Evolutionary conservation across 2,113 vertebrate species (phyloP).

Genomic region (Dasyprocta punctata): DNA sequence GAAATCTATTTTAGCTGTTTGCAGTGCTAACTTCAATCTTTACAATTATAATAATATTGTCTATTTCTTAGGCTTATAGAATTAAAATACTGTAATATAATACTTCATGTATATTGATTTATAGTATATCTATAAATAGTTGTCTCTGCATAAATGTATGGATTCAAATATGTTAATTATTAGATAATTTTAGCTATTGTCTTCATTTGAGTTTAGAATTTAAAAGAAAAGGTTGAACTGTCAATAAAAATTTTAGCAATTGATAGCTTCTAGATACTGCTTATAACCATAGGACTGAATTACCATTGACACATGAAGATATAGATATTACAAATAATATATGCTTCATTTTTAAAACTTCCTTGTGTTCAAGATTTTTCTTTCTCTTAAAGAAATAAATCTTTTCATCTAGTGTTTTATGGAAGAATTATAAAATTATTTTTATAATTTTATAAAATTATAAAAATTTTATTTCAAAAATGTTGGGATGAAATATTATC

Average conservation of each 20-base stretch:
- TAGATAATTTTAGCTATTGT: background rate
- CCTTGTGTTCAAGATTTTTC: background rate
- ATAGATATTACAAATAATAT: background rate
- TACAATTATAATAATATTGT: background rate
- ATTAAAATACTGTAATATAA: background rate
- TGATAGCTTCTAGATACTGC: background rate
- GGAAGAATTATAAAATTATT: background rate
- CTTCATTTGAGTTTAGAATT: background rate
- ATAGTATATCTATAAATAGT: background rate
- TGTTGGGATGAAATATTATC: background rate
- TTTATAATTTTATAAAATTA: background rate
- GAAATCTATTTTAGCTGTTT: background rate
- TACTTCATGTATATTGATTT: background rate
- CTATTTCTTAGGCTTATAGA: background rate
- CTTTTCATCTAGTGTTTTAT: background rate
- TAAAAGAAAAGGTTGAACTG: background rate
- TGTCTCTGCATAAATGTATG: background rate
- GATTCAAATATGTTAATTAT: background rate
- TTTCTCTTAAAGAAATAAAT: background rate
- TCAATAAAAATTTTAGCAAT: background rate
- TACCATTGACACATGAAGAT: background rate
- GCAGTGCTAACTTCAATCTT: background rate
- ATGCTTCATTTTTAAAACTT: constrained; percentile 13
- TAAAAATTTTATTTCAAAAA: background rate
- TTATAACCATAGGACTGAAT: background rate